These are phyloP conservation scores for Sarcophaga caerulescens DNA, from an alignment of 2,888 invertebrate genomes.

Conservation along the genomic window DNA sequence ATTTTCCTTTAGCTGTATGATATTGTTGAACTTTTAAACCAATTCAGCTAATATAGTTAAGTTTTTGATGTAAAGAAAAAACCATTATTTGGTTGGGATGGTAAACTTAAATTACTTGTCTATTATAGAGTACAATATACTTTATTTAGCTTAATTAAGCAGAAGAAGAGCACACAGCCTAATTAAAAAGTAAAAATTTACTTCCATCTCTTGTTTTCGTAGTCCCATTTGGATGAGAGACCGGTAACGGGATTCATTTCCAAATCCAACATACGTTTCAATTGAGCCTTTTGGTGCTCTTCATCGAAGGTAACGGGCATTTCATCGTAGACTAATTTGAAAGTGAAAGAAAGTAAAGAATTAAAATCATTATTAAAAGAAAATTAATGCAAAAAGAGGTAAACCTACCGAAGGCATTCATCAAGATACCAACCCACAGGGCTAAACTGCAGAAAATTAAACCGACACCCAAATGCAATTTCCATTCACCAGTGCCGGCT, in stretches of 20 bases:
- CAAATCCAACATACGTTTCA: slow-evolving; percentile 90
- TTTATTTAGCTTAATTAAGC: slow-evolving; percentile 16
- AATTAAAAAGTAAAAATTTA: slow-evolving; percentile 22
- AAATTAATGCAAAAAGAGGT: too few relatives aligned
- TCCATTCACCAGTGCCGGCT: slow-evolving; percentile 77
- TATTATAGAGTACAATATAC: slow-evolving; percentile 38
- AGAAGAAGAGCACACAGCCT: not conserved
- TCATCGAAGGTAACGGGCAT: slow-evolving; percentile 87
- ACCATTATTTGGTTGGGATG: not conserved
- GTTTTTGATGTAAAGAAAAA: not conserved
- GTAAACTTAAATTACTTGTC: slow-evolving; percentile 45
- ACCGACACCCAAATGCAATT: slow-evolving; percentile 83
- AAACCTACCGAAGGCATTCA: slow-evolving; percentile 78
- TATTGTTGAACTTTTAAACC: too few relatives aligned
- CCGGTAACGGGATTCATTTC: slow-evolving; percentile 91
- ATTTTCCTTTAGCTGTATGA: too few relatives aligned
- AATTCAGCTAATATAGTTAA: too few relatives aligned
- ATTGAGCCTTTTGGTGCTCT: slow-evolving; percentile 89
- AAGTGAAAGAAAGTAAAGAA: not conserved
- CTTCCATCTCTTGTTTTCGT: slow-evolving; percentile 96
- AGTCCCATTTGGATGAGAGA: slow-evolving; percentile 93
- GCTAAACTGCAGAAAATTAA: slow-evolving; percentile 74
- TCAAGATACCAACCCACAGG: slow-evolving; percentile 76
- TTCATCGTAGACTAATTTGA: slow-evolving; percentile 83
- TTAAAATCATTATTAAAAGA: not conserved